A percentile compares a stretch with the other conserved stretches of the same genome.
phyloP scores from a whole-genome alignment of 2,797 vertebrate genomes.

The Parotocinclus haroldoi region DNA sequence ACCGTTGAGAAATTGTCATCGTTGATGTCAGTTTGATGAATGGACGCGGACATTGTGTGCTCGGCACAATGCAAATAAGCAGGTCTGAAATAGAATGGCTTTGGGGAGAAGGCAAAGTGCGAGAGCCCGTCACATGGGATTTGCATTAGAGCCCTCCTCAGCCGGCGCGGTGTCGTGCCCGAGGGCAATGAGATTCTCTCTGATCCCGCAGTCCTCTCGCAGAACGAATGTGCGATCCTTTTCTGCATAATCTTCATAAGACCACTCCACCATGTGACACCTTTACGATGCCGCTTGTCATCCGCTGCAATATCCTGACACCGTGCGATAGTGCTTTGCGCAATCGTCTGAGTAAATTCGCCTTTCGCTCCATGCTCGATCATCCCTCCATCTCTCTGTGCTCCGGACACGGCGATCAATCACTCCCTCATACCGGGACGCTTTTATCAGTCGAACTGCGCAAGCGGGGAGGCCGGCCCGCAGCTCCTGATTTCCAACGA shows the following conservation, averaged over 20 bases:
- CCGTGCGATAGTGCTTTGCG: constrained; percentile 2
- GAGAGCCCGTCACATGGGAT: constrained; percentile 17
- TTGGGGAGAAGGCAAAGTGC: neutral
- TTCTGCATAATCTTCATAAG: constrained; percentile 16
- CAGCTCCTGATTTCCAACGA: constrained; percentile 5
- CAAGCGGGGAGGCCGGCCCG: neutral
- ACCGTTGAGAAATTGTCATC: neutral
- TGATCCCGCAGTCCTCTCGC: constrained; percentile 13
- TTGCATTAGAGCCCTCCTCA: constrained; percentile 5
- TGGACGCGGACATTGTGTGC: neutral
- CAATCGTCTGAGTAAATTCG: constrained; percentile 11
- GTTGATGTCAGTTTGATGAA: neutral
- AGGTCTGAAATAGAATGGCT: neutral
- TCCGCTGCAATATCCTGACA: constrained; percentile 6
- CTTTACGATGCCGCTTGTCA: constrained; percentile 16
- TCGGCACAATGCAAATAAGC: neutral
- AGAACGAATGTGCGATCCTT: constrained; percentile 13
- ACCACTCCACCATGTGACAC: constrained; percentile 14
- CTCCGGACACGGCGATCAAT: constrained; percentile 5
- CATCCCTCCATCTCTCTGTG: constrained; percentile 43
- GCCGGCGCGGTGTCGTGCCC: neutral
- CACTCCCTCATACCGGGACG: neutral
- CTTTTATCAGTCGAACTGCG: constrained; percentile 21
- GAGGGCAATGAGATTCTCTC: constrained; percentile 10
- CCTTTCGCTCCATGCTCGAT: constrained; percentile 27